phyloP scores from a whole-genome alignment of 2,888 invertebrate genomes.

The Cheilosia vernalis region DNA sequence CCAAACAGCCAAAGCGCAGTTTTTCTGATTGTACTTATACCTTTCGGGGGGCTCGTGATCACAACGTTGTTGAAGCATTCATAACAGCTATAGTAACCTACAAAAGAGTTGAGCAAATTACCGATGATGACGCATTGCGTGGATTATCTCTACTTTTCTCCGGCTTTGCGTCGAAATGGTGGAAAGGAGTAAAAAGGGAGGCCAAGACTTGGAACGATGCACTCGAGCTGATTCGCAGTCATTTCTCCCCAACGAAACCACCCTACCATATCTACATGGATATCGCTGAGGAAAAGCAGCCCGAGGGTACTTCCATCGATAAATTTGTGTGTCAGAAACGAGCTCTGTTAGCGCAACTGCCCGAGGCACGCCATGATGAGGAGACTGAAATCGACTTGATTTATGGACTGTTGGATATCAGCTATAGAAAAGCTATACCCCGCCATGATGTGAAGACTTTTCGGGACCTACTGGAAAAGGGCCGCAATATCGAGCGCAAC shows the following conservation, averaged over 20 bases:
- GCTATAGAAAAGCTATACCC: slow-evolving; percentile 65
- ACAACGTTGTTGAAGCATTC: slow-evolving; percentile 81
- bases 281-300: slow-evolving; percentile 80
- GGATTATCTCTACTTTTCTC: slow-evolving; percentile 78
- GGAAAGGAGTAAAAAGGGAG: slow-evolving; percentile 81
- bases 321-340: slow-evolving; percentile 80
- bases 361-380: slow-evolving; percentile 50
- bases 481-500: slow-evolving; percentile 59
- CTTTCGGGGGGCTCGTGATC: slow-evolving; percentile 79
- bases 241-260: slow-evolving; percentile 81
- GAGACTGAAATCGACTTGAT: slow-evolving; percentile 59
- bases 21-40: slow-evolving; percentile 78
- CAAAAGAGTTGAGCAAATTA: slow-evolving; percentile 80
- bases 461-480: slow-evolving; percentile 79
- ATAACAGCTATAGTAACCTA: slow-evolving; percentile 79
- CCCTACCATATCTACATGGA: slow-evolving; percentile 81
- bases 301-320: slow-evolving; percentile 78
- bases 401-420: slow-evolving; percentile 54
- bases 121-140: slow-evolving; percentile 80
- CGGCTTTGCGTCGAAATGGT: slow-evolving; percentile 76
- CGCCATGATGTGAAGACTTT: slow-evolving; percentile 79
- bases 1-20: slow-evolving; percentile 77
- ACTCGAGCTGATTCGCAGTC: slow-evolving; percentile 79
- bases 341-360: slow-evolving; percentile 75
- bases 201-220: slow-evolving; percentile 80